These are phyloP conservation scores for Pionites leucogaster DNA, from an alignment of 2,113 vertebrate genomes.

Conservation along the genomic window DNA sequence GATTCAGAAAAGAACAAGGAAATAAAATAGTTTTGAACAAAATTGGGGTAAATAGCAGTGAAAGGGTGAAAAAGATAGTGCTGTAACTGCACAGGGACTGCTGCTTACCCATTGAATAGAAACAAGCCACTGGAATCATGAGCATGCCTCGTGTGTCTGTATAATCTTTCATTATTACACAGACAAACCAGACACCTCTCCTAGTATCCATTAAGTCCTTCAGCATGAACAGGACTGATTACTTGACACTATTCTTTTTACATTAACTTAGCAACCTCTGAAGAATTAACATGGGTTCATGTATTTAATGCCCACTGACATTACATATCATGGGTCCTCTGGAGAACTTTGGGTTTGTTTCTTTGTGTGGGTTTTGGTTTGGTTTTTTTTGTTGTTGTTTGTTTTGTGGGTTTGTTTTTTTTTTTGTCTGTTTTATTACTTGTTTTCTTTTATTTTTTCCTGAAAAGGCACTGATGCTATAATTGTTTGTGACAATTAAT, in stretches of 20 bases:
- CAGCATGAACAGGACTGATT: background rate
- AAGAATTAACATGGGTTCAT: background rate
- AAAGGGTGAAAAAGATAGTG: background rate
- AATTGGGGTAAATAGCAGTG: background rate
- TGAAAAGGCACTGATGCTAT: background rate
- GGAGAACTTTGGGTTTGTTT: background rate
- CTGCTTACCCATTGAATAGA: background rate
- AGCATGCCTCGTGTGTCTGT: background rate
- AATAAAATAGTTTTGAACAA: background rate
- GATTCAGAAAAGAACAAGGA: background rate
- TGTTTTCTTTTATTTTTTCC: background rate
- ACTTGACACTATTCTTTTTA: background rate
- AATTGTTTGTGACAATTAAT: background rate
- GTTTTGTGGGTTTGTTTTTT: too few relatives aligned
- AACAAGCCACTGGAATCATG: background rate
- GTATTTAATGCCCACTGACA: background rate
- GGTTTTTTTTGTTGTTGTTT: too few relatives aligned
- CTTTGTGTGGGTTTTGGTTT: background rate
- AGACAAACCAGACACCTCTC: background rate
- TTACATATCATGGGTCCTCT: background rate
- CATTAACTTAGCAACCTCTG: background rate
- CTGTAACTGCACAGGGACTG: background rate
- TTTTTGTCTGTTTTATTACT: background rate
- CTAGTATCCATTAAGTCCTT: background rate
- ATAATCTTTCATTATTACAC: background rate